Conservation (phyloP, 1,140 invertebrate genomes). For the Ceratosolen solmsi region DNA sequence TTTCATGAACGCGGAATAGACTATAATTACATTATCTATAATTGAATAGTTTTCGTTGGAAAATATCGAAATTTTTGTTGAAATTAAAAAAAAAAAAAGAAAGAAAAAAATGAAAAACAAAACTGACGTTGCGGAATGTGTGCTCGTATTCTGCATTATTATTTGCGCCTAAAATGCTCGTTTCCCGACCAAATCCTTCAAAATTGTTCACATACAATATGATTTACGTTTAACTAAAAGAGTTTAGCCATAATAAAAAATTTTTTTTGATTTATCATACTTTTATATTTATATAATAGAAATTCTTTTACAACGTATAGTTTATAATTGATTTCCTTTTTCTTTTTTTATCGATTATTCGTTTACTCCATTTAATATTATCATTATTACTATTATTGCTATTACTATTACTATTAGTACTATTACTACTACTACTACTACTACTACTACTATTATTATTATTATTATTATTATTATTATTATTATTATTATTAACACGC, state of each 20-base stretch:
- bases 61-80: too few species aligned
- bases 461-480: too few species aligned
- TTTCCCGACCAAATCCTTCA: constrained; percentile 45
- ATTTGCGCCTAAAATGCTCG: constrained; percentile 52
- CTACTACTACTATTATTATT: too few species aligned
- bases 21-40: background rate
- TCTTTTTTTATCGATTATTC: background rate
- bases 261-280: background rate
- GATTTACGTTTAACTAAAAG: background rate
- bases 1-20: too few species aligned
- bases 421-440: too few species aligned
- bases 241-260: background rate
- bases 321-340: too few species aligned
- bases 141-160: constrained; percentile 65
- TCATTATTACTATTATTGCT: background rate
- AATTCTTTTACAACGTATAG: constrained; percentile 8
- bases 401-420: background rate
- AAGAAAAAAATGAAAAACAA: too few species aligned
- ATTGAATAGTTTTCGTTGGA: background rate
- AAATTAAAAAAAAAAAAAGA: too few species aligned
- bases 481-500: constrained; percentile 21
- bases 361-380: background rate
- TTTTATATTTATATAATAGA: background rate
- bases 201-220: constrained; percentile 30
- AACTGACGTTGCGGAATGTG: constrained; percentile 65